Percentiles rank a stretch among this genome's conserved stretches.
Conservation (phyloP, 2,888 invertebrate species). For the Cantharis rufa region DNA sequence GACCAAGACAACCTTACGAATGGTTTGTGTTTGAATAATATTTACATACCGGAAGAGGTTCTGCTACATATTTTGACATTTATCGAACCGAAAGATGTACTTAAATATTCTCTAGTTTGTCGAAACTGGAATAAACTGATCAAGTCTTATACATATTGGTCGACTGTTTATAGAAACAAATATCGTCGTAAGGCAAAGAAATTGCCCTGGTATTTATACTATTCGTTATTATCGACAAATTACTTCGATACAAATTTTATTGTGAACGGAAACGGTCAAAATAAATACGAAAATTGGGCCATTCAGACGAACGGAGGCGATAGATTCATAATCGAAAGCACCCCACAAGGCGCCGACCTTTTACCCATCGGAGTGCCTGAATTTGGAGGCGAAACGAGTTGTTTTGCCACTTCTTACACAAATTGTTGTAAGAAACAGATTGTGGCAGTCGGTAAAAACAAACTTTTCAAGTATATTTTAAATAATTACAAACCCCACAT, state of each 20-base stretch:
- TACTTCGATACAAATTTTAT: conserved; percentile 53
- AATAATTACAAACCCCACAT: conserved; percentile 60
- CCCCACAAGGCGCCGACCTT: conserved; percentile 55
- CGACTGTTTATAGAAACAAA: conserved; percentile 10
- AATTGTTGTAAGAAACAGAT: conserved; percentile 57
- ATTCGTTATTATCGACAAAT: conserved; percentile 47
- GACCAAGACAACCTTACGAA: not conserved
- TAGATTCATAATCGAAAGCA: conserved; percentile 57
- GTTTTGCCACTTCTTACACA: conserved; percentile 62
- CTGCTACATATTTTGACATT: conserved; percentile 47
- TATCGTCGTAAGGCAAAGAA: conserved; percentile 33
- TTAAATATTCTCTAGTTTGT: conserved; percentile 53
- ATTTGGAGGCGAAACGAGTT: conserved; percentile 53
- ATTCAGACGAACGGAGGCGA: conserved; percentile 48
- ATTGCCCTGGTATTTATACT: conserved; percentile 47
- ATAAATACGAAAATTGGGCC: conserved; percentile 54
- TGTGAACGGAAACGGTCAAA: conserved; percentile 56
- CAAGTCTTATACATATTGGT: conserved; percentile 34
- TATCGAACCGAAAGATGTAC: conserved; percentile 45
- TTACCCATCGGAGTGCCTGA: conserved; percentile 53
- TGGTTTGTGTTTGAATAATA: conserved; percentile 12
- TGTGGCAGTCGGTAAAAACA: conserved; percentile 53
- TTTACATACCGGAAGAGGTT: conserved; percentile 54
- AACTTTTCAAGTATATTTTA: conserved; percentile 54
- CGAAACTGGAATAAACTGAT: conserved; percentile 52